Evolutionary conservation across 2,797 vertebrate genomes (phyloP), one percentile per base, ranked within the genome.

Genomic region (Lepidocolaptes lacrymiger): DNA sequence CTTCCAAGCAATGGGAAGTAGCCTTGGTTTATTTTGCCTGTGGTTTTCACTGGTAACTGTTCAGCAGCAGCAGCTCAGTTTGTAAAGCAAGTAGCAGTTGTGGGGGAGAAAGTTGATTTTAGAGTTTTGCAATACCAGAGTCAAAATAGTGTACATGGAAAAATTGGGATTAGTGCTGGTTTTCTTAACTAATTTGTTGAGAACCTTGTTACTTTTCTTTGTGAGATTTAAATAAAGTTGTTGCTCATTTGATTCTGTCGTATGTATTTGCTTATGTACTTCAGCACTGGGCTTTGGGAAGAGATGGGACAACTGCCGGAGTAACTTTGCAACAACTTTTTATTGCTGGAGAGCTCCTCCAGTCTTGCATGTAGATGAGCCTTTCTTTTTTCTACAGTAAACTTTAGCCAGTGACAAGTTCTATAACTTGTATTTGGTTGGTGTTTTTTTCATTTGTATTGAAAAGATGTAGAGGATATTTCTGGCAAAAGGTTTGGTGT

Each of bases 211-310:
- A 36, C 22, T 81, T 64, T 90, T 22, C 49, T 78, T 66, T 49
- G 61, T 10, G 67, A 92, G 67, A 41, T 36, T 76, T 84, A n/a
- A 97, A 95, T 97, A 96, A 97, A 97, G 56, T 64, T 94, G 71
- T 77, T 79, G 46, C 46, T 64, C 0, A 0, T 62, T 43, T 36
- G 62, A 20, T 68, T 6, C 9, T 64, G 43, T 56, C 55, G 18
- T 59, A 6, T 34, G 30, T n/a, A 3, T 71, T 82, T 75, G 54
- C 2, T 4, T 49, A 24, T 4, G 2, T n/a, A 12, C 12, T 10
- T 80, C 16, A 36, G 5, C 55, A 1, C n/a, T 9, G 49, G 79
- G 23, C 55, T 63, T 17, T 52, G 66, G 55, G 51, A 43, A 39
- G 13, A 2, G 7, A 0, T 2, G 43, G 30, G 69, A 41, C 6